Evolutionary conservation across 2,797 vertebrate genomes (phyloP).

Genomic region (Macropodus opercularis): DNA sequence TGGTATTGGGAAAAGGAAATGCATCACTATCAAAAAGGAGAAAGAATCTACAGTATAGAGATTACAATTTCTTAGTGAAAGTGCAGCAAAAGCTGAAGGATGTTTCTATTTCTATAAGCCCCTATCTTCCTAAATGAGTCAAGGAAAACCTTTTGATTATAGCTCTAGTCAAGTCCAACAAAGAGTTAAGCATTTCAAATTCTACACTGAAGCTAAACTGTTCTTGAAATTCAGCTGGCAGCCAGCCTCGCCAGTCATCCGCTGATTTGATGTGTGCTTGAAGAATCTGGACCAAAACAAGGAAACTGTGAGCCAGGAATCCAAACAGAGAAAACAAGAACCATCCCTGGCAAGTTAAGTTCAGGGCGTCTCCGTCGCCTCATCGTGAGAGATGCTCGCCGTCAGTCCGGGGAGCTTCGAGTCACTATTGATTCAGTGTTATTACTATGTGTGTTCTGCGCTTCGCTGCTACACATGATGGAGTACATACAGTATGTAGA

Average conservation of each 20-base stretch:
- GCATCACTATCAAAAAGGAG: constrained; percentile 18
- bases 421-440: neutral
- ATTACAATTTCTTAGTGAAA: constrained; percentile 38
- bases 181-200: constrained; percentile 69
- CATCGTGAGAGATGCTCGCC: constrained; percentile 11
- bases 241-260: constrained; percentile 62
- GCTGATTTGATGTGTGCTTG: constrained; percentile 71
- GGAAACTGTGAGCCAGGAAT: constrained; percentile 68
- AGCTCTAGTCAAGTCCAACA: constrained; percentile 45
- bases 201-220: constrained; percentile 65
- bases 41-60: constrained; percentile 1
- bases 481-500: neutral
- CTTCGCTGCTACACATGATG: neutral
- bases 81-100: constrained; percentile 35
- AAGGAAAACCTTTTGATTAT: constrained; percentile 44
- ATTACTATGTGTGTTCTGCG: neutral
- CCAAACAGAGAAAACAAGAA: constrained; percentile 69
- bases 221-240: constrained; percentile 81
- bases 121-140: constrained; percentile 33
- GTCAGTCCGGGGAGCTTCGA: constrained; percentile 13
- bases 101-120: constrained; percentile 45
- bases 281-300: constrained; percentile 75
- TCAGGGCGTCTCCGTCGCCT: constrained; percentile 28
- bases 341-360: constrained; percentile 44
- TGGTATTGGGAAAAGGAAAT: constrained; percentile 32